phyloP scores from a whole-genome alignment of 2,113 vertebrate species.

The Diadophis punctatus region DNA sequence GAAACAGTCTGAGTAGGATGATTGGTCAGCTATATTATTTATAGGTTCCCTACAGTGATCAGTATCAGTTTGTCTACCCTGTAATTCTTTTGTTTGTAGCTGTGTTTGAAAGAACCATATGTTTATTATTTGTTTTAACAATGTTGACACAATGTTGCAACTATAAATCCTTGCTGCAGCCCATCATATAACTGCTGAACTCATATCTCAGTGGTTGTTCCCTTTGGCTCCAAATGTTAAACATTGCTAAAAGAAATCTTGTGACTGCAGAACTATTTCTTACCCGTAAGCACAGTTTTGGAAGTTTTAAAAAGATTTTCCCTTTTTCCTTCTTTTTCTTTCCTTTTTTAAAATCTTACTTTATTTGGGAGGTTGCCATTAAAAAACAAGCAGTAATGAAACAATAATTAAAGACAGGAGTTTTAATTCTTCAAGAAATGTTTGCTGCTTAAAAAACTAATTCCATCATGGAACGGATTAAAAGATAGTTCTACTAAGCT shows the following conservation, averaged over 20 bases:
- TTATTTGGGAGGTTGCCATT: not conserved
- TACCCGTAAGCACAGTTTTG: not conserved
- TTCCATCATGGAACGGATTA: not conserved
- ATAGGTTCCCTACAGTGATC: not conserved
- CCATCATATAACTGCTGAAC: not conserved
- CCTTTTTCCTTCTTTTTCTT: not conserved
- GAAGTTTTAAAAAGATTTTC: not conserved
- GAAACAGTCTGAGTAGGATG: not conserved
- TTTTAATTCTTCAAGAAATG: slow-evolving; percentile 3
- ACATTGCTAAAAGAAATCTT: not conserved
- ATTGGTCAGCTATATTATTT: not conserved
- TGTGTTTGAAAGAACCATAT: not conserved
- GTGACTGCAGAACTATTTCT: not conserved
- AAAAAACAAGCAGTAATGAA: slow-evolving; percentile 20
- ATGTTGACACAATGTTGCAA: not conserved
- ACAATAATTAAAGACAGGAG: slow-evolving; percentile 1
- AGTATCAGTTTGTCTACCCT: not conserved
- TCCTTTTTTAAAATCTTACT: not conserved
- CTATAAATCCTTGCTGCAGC: not conserved
- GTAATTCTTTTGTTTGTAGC: not conserved
- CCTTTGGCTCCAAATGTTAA: slow-evolving; percentile 4
- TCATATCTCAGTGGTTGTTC: not conserved
- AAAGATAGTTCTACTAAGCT: not conserved
- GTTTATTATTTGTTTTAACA: slow-evolving; percentile 9
- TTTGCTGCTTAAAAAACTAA: not conserved